Evolutionary conservation across 2,797 vertebrate genomes (phyloP).

Genomic region (Sebastes matsubarae): DNA sequence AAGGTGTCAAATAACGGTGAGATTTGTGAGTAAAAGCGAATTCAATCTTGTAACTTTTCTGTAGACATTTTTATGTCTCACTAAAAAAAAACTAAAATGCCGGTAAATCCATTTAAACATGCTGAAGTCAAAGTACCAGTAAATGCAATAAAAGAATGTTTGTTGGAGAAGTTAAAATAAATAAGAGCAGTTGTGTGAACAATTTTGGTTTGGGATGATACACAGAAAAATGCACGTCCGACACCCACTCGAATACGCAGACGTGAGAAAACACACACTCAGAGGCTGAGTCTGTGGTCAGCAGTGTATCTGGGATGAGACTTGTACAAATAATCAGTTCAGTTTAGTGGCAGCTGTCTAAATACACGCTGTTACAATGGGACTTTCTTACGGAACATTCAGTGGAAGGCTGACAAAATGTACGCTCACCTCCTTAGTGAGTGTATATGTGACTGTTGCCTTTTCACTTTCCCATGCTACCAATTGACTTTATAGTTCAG

Average conservation of each 20-base stretch:
- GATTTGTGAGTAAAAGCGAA: neutral
- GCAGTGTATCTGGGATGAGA: constrained; percentile 71
- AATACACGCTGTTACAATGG: constrained; percentile 71
- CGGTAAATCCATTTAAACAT: constrained; percentile 23
- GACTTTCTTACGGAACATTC: constrained; percentile 38
- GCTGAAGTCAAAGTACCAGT: constrained; percentile 44
- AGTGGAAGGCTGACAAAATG: constrained; percentile 21
- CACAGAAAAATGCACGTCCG: constrained; percentile 27
- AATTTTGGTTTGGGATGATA: constrained; percentile 30
- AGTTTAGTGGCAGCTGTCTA: constrained; percentile 76
- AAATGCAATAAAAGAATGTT: constrained; percentile 48
- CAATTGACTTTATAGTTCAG: neutral
- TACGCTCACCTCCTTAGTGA: neutral
- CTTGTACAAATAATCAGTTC: constrained; percentile 76
- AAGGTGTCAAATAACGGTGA: constrained; percentile 3
- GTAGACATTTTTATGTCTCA: neutral
- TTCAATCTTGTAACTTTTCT: neutral
- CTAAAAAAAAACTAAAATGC: neutral
- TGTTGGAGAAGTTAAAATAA: constrained; percentile 40
- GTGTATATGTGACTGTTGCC: neutral
- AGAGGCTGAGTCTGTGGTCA: constrained; percentile 44
- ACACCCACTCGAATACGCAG: constrained; percentile 52
- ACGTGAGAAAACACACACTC: constrained; percentile 29
- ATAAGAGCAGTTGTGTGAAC: neutral
- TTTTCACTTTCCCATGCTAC: neutral